These are phyloP conservation scores for Labia minor DNA, from an alignment of 2,888 invertebrate genomes.

Conservation along the genomic window DNA sequence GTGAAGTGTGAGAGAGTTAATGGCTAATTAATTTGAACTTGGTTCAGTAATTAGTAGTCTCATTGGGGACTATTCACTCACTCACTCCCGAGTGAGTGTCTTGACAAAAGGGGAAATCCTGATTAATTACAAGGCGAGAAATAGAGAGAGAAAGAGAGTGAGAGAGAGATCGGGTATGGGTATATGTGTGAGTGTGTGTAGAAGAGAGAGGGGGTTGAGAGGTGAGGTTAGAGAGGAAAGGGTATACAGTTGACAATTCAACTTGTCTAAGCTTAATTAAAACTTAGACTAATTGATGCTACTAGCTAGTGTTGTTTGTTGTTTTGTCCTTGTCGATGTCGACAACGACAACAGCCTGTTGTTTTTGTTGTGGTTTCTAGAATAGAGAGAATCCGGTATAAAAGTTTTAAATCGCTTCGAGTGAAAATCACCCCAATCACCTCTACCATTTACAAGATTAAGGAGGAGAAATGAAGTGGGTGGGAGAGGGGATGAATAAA, in stretches of 20 bases:
- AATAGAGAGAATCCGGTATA: no score
- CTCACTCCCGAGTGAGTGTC: background rate
- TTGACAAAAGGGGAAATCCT: conserved; percentile 2
- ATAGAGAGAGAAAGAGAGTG: background rate
- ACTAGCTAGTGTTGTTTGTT: background rate
- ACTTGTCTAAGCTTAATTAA: conserved; percentile 2
- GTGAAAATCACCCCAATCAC: no score
- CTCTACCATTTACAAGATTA: no score
- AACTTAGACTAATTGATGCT: conserved; percentile 1
- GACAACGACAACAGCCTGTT: no score
- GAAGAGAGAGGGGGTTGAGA: no score
- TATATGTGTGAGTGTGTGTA: no score
- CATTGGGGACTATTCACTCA: background rate
- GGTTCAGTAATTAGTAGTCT: conserved; percentile 13
- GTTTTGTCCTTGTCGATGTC: background rate
- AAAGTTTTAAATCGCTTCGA: no score
- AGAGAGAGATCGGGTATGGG: background rate
- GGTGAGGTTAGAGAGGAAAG: no score
- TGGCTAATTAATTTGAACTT: conserved; percentile 13
- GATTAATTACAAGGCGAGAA: conserved; percentile 9
- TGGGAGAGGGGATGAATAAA: no score
- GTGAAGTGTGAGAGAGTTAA: conserved; percentile 5
- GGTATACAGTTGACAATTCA: background rate
- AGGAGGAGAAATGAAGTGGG: no score
- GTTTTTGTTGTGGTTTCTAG: no score